These are phyloP conservation scores for Magallana gigas DNA, from an alignment of 1,140 invertebrate species.

Conservation along the genomic window DNA sequence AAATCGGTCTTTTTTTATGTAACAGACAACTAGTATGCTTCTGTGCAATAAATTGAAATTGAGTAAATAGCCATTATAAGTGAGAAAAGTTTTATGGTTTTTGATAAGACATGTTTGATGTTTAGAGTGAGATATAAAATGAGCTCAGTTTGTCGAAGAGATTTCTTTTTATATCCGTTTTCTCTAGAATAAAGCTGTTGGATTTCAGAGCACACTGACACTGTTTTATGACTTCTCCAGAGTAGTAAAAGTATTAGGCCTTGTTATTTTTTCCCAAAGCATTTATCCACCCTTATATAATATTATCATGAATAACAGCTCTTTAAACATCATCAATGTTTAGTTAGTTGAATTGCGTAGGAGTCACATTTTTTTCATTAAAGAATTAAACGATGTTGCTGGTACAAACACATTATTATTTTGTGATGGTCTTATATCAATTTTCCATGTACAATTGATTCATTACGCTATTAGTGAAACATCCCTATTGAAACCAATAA, in stretches of 20 bases:
- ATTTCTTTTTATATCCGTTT: not conserved
- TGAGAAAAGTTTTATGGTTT: constrained; percentile 2
- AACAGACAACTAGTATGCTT: not conserved
- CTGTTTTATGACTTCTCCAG: constrained; percentile 1
- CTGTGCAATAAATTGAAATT: constrained; percentile 17
- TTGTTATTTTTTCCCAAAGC: not conserved
- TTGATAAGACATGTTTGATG: constrained; percentile 36
- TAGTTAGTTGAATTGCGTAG: no score
- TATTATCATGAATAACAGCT: not conserved
- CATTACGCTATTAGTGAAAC: no score
- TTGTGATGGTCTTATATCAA: no score
- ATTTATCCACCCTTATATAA: not conserved
- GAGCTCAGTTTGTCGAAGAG: not conserved
- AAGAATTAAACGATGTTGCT: no score
- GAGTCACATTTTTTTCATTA: no score
- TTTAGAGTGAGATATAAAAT: constrained; percentile 29
- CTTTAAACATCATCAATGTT: not conserved
- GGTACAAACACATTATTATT: no score
- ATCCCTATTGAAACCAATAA: no score
- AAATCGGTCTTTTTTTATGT: not conserved
- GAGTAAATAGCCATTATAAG: constrained; percentile 23
- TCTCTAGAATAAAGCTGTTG: not conserved
- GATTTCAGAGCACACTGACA: not conserved
- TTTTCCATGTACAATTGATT: no score
- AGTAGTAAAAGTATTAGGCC: not conserved